These are phyloP conservation scores for Thalassoma bifasciatum DNA, from an alignment of 2,113 vertebrate species.

Conservation along the genomic window DNA sequence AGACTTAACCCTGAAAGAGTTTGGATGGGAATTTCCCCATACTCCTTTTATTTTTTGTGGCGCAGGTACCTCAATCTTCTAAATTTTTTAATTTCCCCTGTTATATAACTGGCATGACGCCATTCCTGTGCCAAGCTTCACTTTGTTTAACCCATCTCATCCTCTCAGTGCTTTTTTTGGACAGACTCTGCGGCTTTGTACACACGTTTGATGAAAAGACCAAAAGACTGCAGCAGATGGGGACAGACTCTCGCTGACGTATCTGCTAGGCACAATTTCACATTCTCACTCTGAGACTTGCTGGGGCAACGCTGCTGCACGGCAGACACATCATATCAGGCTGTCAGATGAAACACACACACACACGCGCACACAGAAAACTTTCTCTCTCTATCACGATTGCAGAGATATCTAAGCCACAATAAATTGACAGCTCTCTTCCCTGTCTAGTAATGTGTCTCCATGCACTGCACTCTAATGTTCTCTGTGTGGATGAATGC, in stretches of 20 bases:
- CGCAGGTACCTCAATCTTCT: neutral
- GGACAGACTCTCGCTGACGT: conserved; percentile 36
- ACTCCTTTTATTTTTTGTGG: too few relatives aligned
- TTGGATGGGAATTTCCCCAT: too few relatives aligned
- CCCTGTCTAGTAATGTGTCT: conserved; percentile 12
- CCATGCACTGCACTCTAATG: conserved; percentile 14
- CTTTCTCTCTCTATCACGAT: conserved; percentile 1
- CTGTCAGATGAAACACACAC: conserved; percentile 28
- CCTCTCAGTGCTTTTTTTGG: neutral
- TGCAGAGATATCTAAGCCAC: conserved; percentile 18
- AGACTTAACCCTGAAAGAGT: neutral
- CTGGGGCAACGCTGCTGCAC: conserved; percentile 32
- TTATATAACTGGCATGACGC: neutral
- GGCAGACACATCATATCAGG: conserved; percentile 29
- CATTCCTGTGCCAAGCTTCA: neutral
- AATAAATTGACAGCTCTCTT: conserved; percentile 32
- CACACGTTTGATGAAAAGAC: conserved; percentile 29
- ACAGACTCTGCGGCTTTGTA: conserved; percentile 15
- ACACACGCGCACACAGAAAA: neutral
- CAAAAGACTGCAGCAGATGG: conserved; percentile 48
- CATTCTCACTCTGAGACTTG: conserved; percentile 27
- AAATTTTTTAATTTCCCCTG: neutral
- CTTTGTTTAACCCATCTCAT: neutral
- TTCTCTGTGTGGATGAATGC: conserved; percentile 34
- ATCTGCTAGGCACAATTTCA: conserved; percentile 19